These are phyloP conservation scores for Myiozetetes cayanensis DNA, from an alignment of 2,113 vertebrate genomes.

Conservation along the genomic window DNA sequence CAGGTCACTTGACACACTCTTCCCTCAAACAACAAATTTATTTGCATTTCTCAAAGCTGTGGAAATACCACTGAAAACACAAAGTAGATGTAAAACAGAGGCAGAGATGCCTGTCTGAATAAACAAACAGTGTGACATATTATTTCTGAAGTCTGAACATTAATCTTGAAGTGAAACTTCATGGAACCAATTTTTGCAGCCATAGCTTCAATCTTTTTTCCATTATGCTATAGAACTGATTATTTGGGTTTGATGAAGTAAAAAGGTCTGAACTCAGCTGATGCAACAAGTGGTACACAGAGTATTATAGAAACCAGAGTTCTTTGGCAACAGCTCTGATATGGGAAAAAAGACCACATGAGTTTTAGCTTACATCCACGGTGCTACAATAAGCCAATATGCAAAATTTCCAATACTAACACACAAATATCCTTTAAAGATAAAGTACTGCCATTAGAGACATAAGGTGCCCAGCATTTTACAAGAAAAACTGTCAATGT, in stretches of 20 bases:
- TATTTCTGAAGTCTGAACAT: neutral
- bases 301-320: neutral
- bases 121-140: neutral
- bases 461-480: neutral
- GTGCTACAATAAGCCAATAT: neutral
- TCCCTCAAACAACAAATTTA: neutral
- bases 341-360: fast-evolving
- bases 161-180: slow-evolving; percentile 3
- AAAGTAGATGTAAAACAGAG: neutral
- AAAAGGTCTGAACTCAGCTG: neutral
- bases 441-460: neutral
- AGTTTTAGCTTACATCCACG: neutral
- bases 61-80: slow-evolving; percentile 21
- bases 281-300: neutral
- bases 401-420: neutral
- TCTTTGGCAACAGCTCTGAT: neutral
- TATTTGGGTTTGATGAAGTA: neutral
- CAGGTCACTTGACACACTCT: neutral
- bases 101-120: neutral
- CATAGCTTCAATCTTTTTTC: slow-evolving; percentile 7
- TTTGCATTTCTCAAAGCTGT: slow-evolving; percentile 19
- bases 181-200: neutral
- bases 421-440: neutral
- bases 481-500: neutral
- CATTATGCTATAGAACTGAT: neutral